Conservation (phyloP, 2,797 vertebrate genomes). For the Channa striata region DNA sequence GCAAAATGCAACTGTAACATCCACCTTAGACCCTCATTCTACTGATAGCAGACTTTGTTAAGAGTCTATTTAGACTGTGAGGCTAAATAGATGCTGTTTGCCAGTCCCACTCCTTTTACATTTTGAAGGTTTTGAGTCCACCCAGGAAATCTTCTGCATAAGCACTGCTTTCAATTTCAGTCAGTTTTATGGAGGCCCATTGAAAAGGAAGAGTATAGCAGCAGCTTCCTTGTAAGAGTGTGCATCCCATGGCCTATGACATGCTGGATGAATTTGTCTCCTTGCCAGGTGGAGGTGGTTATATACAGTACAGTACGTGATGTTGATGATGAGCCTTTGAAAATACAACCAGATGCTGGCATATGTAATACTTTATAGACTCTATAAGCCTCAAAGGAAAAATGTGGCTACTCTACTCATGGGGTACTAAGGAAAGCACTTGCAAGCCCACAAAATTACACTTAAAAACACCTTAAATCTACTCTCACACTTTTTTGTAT, state of each 20-base stretch:
- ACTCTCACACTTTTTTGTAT: not conserved
- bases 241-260: constrained; percentile 47
- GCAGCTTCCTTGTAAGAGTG: constrained; percentile 54
- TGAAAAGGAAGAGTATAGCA: constrained; percentile 48
- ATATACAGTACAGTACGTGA: constrained; percentile 45
- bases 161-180: constrained; percentile 65
- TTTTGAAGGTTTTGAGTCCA: constrained; percentile 53
- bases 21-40: constrained; percentile 44
- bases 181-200: constrained; percentile 47
- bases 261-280: constrained; percentile 56
- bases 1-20: constrained; percentile 40
- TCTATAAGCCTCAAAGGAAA: constrained; percentile 24
- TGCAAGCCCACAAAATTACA: constrained; percentile 5
- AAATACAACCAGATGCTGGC: constrained; percentile 30
- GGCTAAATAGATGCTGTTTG: constrained; percentile 59
- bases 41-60: constrained; percentile 47
- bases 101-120: constrained; percentile 56
- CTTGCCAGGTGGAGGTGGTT: constrained; percentile 60
- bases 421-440: constrained; percentile 11
- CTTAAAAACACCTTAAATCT: not conserved
- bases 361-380: constrained; percentile 21
- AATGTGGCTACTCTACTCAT: constrained; percentile 19
- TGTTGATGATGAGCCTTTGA: constrained; percentile 48
- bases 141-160: constrained; percentile 58
- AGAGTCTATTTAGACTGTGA: constrained; percentile 56